A percentile compares a stretch with the other conserved stretches of the same genome.
Conservation (phyloP, 2,888 invertebrate genomes). For the Tiliacea citrago region DNA sequence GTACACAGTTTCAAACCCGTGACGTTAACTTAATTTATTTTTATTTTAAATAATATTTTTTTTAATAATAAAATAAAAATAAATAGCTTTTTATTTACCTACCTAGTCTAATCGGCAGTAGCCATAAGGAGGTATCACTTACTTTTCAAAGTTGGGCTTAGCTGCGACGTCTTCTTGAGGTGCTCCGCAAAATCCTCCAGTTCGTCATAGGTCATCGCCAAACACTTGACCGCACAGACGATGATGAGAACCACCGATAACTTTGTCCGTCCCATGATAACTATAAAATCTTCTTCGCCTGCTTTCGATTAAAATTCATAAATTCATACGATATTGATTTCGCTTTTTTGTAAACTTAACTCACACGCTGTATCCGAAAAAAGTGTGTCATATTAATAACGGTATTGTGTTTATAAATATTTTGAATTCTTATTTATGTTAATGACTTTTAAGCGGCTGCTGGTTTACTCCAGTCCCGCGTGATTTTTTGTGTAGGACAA, state of each 20-base stretch:
- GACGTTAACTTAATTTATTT: too few species aligned
- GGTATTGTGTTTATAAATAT: constrained; percentile 71
- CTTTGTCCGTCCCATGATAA: constrained; percentile 76
- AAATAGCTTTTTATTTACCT: too few species aligned
- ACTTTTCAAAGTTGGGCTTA: constrained; percentile 87
- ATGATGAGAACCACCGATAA: constrained; percentile 75
- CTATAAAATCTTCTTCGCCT: constrained; percentile 58
- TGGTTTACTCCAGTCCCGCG: constrained; percentile 72
- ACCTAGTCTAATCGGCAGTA: background rate
- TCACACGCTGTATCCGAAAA: constrained; percentile 69
- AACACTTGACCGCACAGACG: constrained; percentile 80
- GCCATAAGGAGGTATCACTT: constrained; percentile 67
- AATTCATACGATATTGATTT: constrained; percentile 69
- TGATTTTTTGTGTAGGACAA: constrained; percentile 85
- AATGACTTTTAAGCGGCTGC: constrained; percentile 33
- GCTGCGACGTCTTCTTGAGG: constrained; percentile 82
- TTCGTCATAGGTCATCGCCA: constrained; percentile 81
- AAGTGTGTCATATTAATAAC: constrained; percentile 80
- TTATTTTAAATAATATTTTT: too few species aligned
- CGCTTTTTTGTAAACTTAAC: constrained; percentile 66
- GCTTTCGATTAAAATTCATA: constrained; percentile 62
- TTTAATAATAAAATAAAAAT: too few species aligned
- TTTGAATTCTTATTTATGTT: constrained; percentile 59
- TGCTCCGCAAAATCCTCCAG: constrained; percentile 86
- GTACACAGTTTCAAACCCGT: too few species aligned